Evolutionary conservation across 2,888 invertebrate genomes (phyloP).

Genomic region (Erannis defoliaria): DNA sequence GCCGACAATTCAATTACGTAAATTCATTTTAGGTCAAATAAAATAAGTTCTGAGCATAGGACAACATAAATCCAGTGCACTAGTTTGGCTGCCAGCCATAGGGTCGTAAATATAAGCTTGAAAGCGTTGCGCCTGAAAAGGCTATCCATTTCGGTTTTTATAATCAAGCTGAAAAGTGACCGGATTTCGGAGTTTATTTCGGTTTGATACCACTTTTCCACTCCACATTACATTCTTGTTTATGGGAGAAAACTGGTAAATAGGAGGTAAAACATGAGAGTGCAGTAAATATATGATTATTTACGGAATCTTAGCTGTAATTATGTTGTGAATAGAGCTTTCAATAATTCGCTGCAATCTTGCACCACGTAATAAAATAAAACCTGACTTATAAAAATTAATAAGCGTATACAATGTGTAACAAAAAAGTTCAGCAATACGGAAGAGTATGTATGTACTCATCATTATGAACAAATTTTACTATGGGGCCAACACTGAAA

Average conservation of each 20-base stretch:
- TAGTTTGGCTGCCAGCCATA: slow-evolving; percentile 60
- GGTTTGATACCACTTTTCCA: neutral
- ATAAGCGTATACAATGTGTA: no score
- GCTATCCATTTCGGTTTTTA: slow-evolving; percentile 18
- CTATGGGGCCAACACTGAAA: no score
- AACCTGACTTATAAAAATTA: no score
- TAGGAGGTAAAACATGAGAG: neutral
- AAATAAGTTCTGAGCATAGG: slow-evolving; percentile 18
- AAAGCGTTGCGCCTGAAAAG: slow-evolving; percentile 43
- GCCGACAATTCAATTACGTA: slow-evolving; percentile 24
- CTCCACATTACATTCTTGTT: no score
- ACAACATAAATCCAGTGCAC: slow-evolving; percentile 57
- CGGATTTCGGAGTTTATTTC: slow-evolving; percentile 12
- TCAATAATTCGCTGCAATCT: no score
- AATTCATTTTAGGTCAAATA: slow-evolving; percentile 22
- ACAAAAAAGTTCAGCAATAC: no score
- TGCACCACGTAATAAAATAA: no score
- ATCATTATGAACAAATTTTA: no score
- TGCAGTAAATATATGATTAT: no score
- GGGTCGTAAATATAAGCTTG: slow-evolving; percentile 58
- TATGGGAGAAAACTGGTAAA: neutral
- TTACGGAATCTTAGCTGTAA: no score
- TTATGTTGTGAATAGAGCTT: no score
- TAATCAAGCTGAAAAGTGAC: slow-evolving; percentile 10
- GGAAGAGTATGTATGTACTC: no score